Base-by-base conservation (phyloP, 2,797 vertebrate species). In the Trichosurus vulpecula region DNA sequence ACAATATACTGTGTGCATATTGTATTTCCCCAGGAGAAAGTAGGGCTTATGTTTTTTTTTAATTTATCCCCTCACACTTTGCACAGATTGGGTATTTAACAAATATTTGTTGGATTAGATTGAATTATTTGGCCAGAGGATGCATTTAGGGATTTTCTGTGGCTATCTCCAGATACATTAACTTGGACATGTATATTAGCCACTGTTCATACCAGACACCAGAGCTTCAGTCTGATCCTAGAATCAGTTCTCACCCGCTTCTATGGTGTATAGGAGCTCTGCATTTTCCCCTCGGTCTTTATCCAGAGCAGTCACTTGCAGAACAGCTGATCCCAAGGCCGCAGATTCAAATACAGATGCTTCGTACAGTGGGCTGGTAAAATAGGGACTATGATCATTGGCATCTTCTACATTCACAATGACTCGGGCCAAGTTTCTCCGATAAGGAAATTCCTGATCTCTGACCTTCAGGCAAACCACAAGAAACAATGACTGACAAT, bases 281-380 rank as follows among this genome's bases (percentile, higher is more conserved):
- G 99, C 99, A 0, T 99, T 99, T 98, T 99, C 99, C 95, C 99
- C 99, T 98, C 99, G 99, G 98, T 99, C 99, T 98, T 99, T 99
- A 98, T 99, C 99, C 97, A 99, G 97, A 90, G 99, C 99, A 0
- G 99, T 99, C 95, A 99, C 99, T 95, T 99, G 99, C 96, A 99
- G 98, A 90, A 99, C 99, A 29, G 99, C 99, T 87, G 99, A 99
- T 90, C 99, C 99, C 93, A 99, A 97, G 22, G 99, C 99, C 52
- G 99, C 99, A 0, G 99, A 99, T 97, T 99, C 99, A 96, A 99
- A 99, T 87, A 99, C 99, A 0, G 98, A 99, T 87, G 99, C 99
- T 98, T 99, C 99, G 0, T 99, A 99, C 94, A 99, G 97, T 0
- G 99, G 99, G 92, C 99, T 99, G 97, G 99, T 99, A 95, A 99